A percentile compares a stretch with the other conserved stretches of the same genome.
These are phyloP conservation scores for Prosopocoilus inquinatus DNA, from an alignment of 2,888 invertebrate species.

Conservation along the genomic window DNA sequence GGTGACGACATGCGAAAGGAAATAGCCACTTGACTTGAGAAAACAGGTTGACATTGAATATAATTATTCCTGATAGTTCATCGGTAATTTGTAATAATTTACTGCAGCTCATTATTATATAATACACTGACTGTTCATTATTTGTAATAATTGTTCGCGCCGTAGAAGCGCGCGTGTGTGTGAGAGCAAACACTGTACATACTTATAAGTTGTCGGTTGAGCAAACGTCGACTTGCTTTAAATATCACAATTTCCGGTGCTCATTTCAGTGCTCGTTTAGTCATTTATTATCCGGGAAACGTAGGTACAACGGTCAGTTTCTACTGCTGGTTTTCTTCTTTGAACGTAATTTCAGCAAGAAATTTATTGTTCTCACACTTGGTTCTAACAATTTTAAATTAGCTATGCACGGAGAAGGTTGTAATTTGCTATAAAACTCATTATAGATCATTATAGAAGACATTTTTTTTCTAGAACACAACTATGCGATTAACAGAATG, in stretches of 20 bases:
- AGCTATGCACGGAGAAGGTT: too few relatives aligned
- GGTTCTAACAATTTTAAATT: background rate
- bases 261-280: background rate
- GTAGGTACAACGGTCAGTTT: background rate
- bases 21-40: slow-evolving; percentile 2
- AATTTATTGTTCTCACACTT: background rate
- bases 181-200: too few relatives aligned
- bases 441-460: too few relatives aligned
- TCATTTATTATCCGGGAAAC: background rate
- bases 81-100: background rate
- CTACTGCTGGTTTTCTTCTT: background rate
- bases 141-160: background rate
- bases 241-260: too few relatives aligned
- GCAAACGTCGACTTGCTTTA: too few relatives aligned
- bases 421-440: too few relatives aligned
- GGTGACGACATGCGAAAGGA: slow-evolving; percentile 1
- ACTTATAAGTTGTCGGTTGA: too few relatives aligned
- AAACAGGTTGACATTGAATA: slow-evolving; percentile 3
- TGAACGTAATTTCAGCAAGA: background rate
- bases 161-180: background rate
- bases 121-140: background rate
- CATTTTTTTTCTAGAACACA: too few relatives aligned
- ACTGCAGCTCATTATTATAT: background rate
- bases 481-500: too few relatives aligned
- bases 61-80: slow-evolving; percentile 2